Evolutionary conservation across 2,797 vertebrate species (phyloP).

Genomic region (Cirrhinus mrigala): DNA sequence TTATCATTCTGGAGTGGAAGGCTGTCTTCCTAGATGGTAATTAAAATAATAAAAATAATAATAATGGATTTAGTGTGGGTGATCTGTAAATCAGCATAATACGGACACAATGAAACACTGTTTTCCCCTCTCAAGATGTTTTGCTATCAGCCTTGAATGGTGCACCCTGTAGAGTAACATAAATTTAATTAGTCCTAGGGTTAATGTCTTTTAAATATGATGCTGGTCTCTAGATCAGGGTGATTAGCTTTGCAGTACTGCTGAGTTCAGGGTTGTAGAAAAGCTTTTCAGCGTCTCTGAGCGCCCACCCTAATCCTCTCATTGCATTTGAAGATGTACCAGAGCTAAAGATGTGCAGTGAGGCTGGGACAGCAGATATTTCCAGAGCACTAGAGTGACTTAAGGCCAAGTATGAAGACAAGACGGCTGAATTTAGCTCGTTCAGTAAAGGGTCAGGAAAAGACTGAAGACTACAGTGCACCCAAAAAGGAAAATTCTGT

Average conservation of each 20-base stretch:
- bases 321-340: neutral
- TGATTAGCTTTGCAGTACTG: constrained; percentile 1
- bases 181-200: neutral
- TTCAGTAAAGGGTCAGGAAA: neutral
- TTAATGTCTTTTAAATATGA: neutral
- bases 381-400: neutral
- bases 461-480: neutral
- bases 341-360: neutral
- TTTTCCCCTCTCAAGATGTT: constrained; percentile 1
- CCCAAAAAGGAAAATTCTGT: no score
- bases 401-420: neutral
- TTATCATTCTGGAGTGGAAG: neutral
- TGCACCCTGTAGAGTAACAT: constrained; percentile 6
- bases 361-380: constrained; percentile 11
- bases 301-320: constrained; percentile 1
- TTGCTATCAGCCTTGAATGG: neutral
- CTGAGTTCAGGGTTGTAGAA: constrained; percentile 22
- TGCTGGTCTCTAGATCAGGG: neutral
- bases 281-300: constrained; percentile 4
- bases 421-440: neutral
- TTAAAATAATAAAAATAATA: neutral
- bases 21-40: neutral
- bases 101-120: neutral
- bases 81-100: neutral
- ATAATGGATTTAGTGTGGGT: constrained; percentile 7